Evolutionary conservation across 2,797 vertebrate species (phyloP), one percentile per base, ranked within the genome.

Genomic region (Synanceia verrucosa): DNA sequence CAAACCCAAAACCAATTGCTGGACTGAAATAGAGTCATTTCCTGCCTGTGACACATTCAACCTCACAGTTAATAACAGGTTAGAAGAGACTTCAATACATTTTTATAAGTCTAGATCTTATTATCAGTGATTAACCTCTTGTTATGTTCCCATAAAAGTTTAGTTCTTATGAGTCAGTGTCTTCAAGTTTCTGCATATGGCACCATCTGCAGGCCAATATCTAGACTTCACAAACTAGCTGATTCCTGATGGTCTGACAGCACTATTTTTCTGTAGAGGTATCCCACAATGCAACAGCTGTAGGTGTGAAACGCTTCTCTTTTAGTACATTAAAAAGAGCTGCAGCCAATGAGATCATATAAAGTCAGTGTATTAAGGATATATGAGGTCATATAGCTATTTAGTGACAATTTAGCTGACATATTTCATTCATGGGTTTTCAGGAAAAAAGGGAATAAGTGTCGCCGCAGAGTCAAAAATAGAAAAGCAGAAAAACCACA

Each of bases 171-270:
- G 9, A 51, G 39, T 31, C 52, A 59, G n/a, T 44, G 39, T 21
- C 23, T 39, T 60, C 1, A 26, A 2, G 19, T 50, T 48, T 77
- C 59, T 58, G 76, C 47, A 36, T 66, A 51, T 71, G 62, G 52
- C 67, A 13, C 92, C 88, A 84, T 80, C 93, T 92, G 57, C 71
- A 84, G 91, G 85, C 23, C 6, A 39, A 53, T 13, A 58, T 55
- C 1, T 2, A 53, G 14, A 78, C 31, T 37, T 50, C 24, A 43
- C 39, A 43, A 41, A n/a, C 39, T n/a, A 43, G 39, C 18, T 43
- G 39, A 43, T 19, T 43, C 39, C 39, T 19, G 39, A 18, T 43
- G 39, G 39, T 43, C 19, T 41, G 37, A 41, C 37, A 1, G 13
- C 31, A 8, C 1, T 29, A 29, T 37, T 0, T 44, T 4, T 19